Evolutionary conservation across 2,888 invertebrate species (phyloP), one percentile per base, ranked within the genome.

Genomic region (Meganola albula): DNA sequence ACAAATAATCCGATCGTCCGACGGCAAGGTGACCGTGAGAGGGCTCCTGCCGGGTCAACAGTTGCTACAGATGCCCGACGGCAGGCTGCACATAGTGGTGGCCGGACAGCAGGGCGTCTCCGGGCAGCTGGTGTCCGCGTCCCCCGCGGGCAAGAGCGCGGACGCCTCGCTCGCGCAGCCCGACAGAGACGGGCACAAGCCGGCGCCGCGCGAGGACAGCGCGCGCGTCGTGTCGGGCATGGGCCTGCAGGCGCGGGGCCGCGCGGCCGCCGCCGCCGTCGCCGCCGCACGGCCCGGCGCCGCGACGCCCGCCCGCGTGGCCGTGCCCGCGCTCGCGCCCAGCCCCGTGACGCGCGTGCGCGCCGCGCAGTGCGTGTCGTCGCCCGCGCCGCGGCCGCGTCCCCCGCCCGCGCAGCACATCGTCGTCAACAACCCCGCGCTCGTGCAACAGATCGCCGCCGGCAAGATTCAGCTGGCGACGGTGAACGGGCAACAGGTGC

Each of bases 31-130:
- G 9, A 95, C 96, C 55, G 97, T 98, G 1, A 91, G 95, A 39
- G 98, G 98, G 1, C 87, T 98, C 5, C 89, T 95, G 73, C 94
- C 96, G 25, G 97, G 97, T 31, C 98, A 98, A 66, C 97, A 97
- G 64, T 83, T 98, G 34, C 92, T 97, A 24, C 95, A 97, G 69
- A 92, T 96, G 89, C 93, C 97, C 0, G 97, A 98, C 72, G 98
- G 98, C 0, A 95, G 96, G 68, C 80, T 97, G 12, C 97, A 97
- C 65, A 92, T 97, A 10, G 87, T 94, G 18, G 92, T 90, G 67
- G 89, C 91, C 6, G 88, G 89, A 4, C 91, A 91, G 60, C 83
- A 89, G 24, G 87, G 88, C 9, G 70, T 80, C 38, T 58, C 71
- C 1, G 84, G 85, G 2, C 83, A 84, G 45, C 57, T 86, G 12